Percentiles rank a stretch among this genome's conserved stretches.
phyloP scores from a whole-genome alignment of 2,888 invertebrate species.

The Campoletis raptor region DNA sequence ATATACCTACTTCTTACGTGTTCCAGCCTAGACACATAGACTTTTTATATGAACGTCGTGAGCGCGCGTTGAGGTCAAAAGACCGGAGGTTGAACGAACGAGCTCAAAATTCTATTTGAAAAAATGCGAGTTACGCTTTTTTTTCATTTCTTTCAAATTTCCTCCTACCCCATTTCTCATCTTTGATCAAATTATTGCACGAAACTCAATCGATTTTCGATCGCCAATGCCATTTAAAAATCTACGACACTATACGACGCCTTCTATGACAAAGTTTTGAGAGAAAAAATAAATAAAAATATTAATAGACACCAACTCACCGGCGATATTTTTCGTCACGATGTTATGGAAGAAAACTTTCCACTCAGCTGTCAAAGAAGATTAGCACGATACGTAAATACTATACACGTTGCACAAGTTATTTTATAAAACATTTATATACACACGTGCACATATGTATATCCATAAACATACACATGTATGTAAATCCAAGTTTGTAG shows the following conservation, averaged over 20 bases:
- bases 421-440: slow-evolving; percentile 23
- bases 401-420: slow-evolving; percentile 45
- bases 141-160: slow-evolving; percentile 6
- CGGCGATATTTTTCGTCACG: not conserved
- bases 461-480: slow-evolving; percentile 17
- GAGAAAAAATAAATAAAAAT: not conserved
- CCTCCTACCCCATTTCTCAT: not conserved
- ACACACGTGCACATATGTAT: slow-evolving; percentile 15
- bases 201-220: no score
- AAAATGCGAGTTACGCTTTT: not conserved
- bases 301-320: slow-evolving; percentile 40
- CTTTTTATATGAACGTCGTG: not conserved
- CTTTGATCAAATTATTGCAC: not conserved
- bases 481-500: slow-evolving; percentile 64
- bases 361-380: slow-evolving; percentile 66
- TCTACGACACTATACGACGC: no score
- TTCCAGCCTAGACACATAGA: not conserved
- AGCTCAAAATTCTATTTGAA: slow-evolving; percentile 54
- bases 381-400: slow-evolving; percentile 43
- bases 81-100: slow-evolving; percentile 52
- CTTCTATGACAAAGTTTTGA: not conserved
- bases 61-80: slow-evolving; percentile 35
- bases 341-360: slow-evolving; percentile 59
- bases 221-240: no score
- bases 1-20: not conserved